Base-by-base conservation (phyloP, 2,113 vertebrate genomes). In the Brachyistius frenatus region DNA sequence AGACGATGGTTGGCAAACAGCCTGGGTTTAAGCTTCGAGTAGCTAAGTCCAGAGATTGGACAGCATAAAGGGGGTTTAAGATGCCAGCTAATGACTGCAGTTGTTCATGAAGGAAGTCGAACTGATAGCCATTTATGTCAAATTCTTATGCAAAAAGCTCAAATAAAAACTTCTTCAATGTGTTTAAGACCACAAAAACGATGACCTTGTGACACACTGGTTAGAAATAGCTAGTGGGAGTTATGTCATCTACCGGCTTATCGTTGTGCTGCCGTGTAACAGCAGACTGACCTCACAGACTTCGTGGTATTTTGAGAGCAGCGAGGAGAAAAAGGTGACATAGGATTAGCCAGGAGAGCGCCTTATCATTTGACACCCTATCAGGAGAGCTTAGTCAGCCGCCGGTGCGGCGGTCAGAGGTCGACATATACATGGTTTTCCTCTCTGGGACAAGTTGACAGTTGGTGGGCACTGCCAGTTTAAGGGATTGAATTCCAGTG, bases 261-360 rank as follows among this genome's bases (percentile, higher is more conserved):
- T 31, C 53, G 7, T 35, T 31, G 39, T 66, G 63, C 69, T 67
- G 65, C 80, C 33, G 31, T 36, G 16, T 44, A 71, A 74, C 70
- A 68, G 74, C 66, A 76, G 82, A 70, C 80, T 72, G 66, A 74
- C 67, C 79, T 78, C 76, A 47, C 71, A 82, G 70, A 72, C 67
- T 72, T 78, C 63, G 82, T 62, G 78, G 81, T 92, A 91, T 91
- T 93, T 91, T 92, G 90, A 87, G 90, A 87, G 55, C 84, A 81
- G 76, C 1, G 71, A 83, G 82, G 84, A 86, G 80, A 87, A 87
- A 84, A 73, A 85, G 86, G 87, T 87, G 79, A 87, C 74, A 73
- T 37, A 7, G 88, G 88, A 91, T 92, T 90, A 93, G 78, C 75
- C 84, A 14, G 9, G 53, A 82, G 60, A 88, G 80, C 56, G 60